A percentile compares a stretch with the other conserved stretches of the same genome.
Conservation (phyloP, 2,113 vertebrate species). For the Trematocara zebra region DNA sequence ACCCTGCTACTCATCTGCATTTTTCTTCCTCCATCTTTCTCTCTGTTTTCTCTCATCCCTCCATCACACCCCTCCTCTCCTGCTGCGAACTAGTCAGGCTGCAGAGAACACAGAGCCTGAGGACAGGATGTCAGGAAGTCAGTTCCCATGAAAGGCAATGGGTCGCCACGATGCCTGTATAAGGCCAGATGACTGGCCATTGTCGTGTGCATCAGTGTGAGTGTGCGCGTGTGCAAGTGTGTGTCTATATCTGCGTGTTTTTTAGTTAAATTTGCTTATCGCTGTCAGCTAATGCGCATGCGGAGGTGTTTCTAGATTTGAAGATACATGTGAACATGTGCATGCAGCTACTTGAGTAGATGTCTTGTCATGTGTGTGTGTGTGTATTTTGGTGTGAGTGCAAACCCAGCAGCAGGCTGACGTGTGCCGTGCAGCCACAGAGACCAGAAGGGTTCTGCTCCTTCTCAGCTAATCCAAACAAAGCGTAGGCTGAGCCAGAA, state of each 20-base stretch:
- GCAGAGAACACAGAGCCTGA: constrained; percentile 36
- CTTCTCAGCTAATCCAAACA: constrained; percentile 76
- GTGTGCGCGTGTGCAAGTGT: neutral
- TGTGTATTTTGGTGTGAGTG: constrained; percentile 26
- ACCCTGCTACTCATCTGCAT: constrained; percentile 5
- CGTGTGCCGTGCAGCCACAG: constrained; percentile 58
- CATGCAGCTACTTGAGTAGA: neutral
- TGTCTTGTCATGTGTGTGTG: constrained; percentile 7
- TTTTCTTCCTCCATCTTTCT: neutral
- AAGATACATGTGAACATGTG: neutral
- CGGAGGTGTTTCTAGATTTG: neutral
- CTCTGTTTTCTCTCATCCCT: neutral
- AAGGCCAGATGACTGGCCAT: constrained; percentile 61
- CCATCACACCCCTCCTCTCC: neutral
- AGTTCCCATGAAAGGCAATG: constrained; percentile 75
- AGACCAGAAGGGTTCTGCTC: constrained; percentile 64
- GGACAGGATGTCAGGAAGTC: constrained; percentile 58
- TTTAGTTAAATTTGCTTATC: neutral
- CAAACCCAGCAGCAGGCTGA: constrained; percentile 55
- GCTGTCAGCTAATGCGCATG: neutral
- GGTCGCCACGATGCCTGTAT: constrained; percentile 73
- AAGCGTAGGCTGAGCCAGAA: constrained; percentile 51
- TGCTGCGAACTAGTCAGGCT: constrained; percentile 24
- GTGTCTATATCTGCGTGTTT: neutral
- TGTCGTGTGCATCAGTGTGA: constrained; percentile 8